A percentile compares a stretch with the other conserved stretches of the same genome.
phyloP scores from a whole-genome alignment of 2,797 vertebrate genomes.

The Karalla daura region DNA sequence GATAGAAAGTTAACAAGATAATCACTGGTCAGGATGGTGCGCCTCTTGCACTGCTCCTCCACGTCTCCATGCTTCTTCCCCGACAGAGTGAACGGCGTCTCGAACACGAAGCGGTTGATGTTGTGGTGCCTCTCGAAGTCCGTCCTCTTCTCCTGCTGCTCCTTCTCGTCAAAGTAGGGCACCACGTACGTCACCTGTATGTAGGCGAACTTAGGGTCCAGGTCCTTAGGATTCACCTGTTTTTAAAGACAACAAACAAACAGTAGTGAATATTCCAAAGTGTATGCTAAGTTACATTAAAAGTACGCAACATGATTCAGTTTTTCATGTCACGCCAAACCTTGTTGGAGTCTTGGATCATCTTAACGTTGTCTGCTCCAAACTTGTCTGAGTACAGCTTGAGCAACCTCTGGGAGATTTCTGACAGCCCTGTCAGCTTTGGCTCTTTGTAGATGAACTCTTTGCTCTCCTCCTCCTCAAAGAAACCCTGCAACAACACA shows the following conservation, averaged over 20 bases:
- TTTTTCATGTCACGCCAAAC: slow-evolving; percentile 71
- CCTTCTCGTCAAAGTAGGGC: slow-evolving; percentile 96
- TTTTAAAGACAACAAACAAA: background rate
- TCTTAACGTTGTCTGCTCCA: slow-evolving; percentile 96
- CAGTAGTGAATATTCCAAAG: background rate
- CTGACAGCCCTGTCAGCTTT: slow-evolving; percentile 95
- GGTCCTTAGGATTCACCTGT: slow-evolving; percentile 97
- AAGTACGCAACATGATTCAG: background rate
- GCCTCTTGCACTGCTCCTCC: slow-evolving; percentile 97
- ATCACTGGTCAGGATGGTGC: slow-evolving; percentile 93
- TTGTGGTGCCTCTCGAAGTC: slow-evolving; percentile 98
- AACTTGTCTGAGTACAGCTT: slow-evolving; percentile 99
- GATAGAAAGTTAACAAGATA: background rate
- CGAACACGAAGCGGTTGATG: slow-evolving; percentile 95
- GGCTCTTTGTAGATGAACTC: slow-evolving; percentile 99
- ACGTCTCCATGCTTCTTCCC: slow-evolving; percentile 97
- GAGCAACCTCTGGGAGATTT: slow-evolving; percentile 96
- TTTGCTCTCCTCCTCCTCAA: slow-evolving; percentile 98
- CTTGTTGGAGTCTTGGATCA: slow-evolving; percentile 99
- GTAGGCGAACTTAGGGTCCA: slow-evolving; percentile 95
- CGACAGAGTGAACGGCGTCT: slow-evolving; percentile 96
- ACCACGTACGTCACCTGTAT: slow-evolving; percentile 98
- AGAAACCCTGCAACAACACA: slow-evolving; percentile 89
- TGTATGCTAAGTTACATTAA: background rate
- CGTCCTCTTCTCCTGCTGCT: slow-evolving; percentile 92